These are phyloP conservation scores for Volucella zonaria DNA, from an alignment of 2,888 invertebrate genomes.

Conservation along the genomic window DNA sequence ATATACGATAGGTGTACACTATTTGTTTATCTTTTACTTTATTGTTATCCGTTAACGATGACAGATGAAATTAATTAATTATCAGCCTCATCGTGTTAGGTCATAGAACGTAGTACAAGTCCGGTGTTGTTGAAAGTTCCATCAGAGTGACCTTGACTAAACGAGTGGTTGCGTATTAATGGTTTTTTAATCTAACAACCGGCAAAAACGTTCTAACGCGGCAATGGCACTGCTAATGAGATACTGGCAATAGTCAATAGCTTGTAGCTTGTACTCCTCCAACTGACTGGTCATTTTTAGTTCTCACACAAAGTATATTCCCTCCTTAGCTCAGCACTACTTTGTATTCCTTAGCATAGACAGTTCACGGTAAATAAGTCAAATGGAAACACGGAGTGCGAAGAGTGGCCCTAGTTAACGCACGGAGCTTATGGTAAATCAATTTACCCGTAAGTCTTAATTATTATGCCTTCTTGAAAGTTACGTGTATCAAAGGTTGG, in stretches of 20 bases:
- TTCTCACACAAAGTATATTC: not conserved
- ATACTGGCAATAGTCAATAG: not conserved
- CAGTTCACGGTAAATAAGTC: constrained; percentile 11
- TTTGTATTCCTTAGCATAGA: not conserved
- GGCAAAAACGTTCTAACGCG: not conserved
- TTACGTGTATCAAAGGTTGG: constrained; percentile 49
- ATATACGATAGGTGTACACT: no score
- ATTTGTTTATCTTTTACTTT: no score
- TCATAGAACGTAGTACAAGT: no score
- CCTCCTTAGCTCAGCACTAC: not conserved
- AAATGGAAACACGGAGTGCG: not conserved
- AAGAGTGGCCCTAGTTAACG: not conserved
- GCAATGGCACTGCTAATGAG: constrained; percentile 10
- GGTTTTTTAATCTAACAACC: constrained; percentile 30
- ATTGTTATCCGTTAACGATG: no score
- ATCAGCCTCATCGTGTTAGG: no score
- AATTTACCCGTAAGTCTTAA: constrained; percentile 22
- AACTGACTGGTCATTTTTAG: no score
- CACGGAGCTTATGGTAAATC: constrained; percentile 9
- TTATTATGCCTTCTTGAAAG: constrained; percentile 38
- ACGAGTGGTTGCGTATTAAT: constrained; percentile 29
- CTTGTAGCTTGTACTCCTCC: not conserved
- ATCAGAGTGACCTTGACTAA: constrained; percentile 18
- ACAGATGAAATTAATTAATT: no score
- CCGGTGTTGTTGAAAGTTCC: no score